Conservation (phyloP, 2,797 vertebrate species). For the Parambassis ranga region DNA sequence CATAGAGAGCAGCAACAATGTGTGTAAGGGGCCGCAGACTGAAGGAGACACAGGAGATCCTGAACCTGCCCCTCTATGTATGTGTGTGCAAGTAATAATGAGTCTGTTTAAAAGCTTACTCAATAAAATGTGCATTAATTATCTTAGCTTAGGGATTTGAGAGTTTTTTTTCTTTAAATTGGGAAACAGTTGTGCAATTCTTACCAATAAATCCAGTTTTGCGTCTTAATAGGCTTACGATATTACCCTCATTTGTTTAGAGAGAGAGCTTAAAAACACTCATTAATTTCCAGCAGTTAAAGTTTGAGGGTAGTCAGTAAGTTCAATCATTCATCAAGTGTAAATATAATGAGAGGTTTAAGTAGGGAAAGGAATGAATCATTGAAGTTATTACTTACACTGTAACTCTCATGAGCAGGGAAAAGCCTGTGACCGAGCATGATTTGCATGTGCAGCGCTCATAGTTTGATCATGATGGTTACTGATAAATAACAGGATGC, state of each 20-base stretch:
- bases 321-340: conserved; percentile 5
- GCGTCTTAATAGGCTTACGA: conserved; percentile 1
- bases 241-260: conserved; percentile 5
- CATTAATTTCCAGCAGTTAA: conserved; percentile 3
- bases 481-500: background rate
- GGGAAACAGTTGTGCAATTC: background rate
- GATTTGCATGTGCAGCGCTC: background rate
- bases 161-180: background rate
- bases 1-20: no score
- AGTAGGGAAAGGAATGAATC: background rate
- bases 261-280: conserved; percentile 2
- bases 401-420: background rate
- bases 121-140: background rate
- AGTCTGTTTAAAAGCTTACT: background rate
- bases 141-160: background rate
- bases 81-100: no score
- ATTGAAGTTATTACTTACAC: background rate
- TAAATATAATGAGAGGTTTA: background rate
- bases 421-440: background rate
- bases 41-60: no score
- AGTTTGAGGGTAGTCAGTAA: background rate
- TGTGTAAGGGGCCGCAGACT: no score
- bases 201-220: background rate
- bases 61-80: no score
- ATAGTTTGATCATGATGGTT: background rate